Percentiles rank a stretch among this genome's conserved stretches.
phyloP scores from a whole-genome alignment of 2,888 invertebrate species.

The Nemurella pictetii region DNA sequence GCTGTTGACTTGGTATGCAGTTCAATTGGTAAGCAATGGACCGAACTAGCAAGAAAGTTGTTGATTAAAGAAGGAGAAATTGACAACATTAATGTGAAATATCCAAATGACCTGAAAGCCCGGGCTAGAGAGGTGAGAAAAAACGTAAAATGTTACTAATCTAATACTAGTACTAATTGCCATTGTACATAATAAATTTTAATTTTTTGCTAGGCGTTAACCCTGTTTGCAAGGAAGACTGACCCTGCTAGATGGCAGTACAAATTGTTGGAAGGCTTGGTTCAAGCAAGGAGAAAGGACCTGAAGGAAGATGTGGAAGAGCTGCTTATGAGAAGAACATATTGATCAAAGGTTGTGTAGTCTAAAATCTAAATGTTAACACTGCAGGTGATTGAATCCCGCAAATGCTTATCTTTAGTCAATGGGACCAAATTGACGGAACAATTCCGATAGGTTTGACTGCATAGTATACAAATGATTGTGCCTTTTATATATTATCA shows the following conservation, averaged over 20 bases:
- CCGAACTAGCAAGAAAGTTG: slow-evolving; percentile 48
- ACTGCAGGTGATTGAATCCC: no score
- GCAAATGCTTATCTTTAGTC: no score
- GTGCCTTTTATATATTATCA: slow-evolving; percentile 28
- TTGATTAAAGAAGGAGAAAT: slow-evolving; percentile 47
- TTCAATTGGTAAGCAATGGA: slow-evolving; percentile 49
- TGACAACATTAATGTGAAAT: slow-evolving; percentile 45
- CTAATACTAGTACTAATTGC: neutral
- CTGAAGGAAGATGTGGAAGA: slow-evolving; percentile 47
- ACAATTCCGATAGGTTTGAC: no score
- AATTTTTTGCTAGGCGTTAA: slow-evolving; percentile 47
- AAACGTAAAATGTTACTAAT: neutral
- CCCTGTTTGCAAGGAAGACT: slow-evolving; percentile 45
- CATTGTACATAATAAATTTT: neutral
- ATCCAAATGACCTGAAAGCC: slow-evolving; percentile 42
- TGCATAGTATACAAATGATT: no score
- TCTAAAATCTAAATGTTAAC: no score
- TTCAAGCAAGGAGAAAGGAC: slow-evolving; percentile 48
- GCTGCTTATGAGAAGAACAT: slow-evolving; percentile 32
- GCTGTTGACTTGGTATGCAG: slow-evolving; percentile 32
- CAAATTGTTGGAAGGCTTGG: slow-evolving; percentile 47
- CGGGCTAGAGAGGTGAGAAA: slow-evolving; percentile 26
- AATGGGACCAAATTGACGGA: no score
- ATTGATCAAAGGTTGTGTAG: slow-evolving; percentile 30
- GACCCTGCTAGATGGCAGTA: slow-evolving; percentile 46